These are phyloP conservation scores for Phalacrocorax aristotelis DNA, from an alignment of 2,113 vertebrate species.

Conservation along the genomic window DNA sequence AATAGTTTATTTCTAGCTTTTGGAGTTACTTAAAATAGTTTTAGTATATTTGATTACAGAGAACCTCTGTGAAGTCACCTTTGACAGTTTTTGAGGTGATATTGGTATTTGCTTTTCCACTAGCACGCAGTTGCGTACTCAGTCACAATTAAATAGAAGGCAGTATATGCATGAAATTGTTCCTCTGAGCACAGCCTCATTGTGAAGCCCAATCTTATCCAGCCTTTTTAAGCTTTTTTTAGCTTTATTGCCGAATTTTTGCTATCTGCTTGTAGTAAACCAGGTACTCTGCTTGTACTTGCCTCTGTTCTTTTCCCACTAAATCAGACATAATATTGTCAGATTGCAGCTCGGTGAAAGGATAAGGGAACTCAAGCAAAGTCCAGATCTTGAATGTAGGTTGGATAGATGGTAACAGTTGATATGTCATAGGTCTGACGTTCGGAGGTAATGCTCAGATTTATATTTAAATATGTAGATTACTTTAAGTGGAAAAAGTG, in stretches of 20 bases:
- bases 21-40: background rate
- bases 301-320: background rate
- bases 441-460: background rate
- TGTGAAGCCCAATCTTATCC: background rate
- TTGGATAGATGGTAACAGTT: background rate
- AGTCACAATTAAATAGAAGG: background rate
- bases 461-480: background rate
- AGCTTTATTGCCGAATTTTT: background rate
- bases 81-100: background rate
- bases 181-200: background rate
- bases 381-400: background rate
- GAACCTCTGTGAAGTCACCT: background rate
- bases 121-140: background rate
- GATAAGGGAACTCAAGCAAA: background rate
- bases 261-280: background rate
- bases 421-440: background rate
- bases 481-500: background rate
- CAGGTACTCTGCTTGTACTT: background rate
- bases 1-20: background rate
- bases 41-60: background rate
- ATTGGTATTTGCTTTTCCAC: background rate
- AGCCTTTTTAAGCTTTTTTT: background rate
- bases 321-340: background rate
- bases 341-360: background rate
- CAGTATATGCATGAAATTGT: background rate